Base-by-base conservation (phyloP, 2,888 invertebrate genomes). In the Macropis europaea region DNA sequence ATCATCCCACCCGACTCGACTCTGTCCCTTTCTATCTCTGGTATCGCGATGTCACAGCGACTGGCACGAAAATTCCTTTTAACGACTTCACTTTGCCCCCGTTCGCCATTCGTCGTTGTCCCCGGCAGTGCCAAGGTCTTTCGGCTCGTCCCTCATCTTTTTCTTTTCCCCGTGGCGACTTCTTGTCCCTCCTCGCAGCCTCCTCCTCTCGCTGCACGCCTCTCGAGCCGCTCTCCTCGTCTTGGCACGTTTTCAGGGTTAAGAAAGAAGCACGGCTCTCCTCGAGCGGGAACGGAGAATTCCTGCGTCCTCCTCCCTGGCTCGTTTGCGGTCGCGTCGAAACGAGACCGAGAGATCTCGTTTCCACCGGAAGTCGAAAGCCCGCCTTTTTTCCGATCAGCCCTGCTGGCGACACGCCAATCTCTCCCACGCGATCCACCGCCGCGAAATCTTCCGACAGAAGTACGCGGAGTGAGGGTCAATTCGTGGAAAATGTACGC, bases 171-270 rank as follows among this genome's bases (percentile, higher is more conserved):
- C 42, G 63, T 64, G 56, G 43, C 77, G 48, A 24, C 52, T 67
- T 52, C 66, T 70, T 57, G 24, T 54, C 19, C 43, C 30, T 36
- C 24, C 28, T 24, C 48, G 11, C 32, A 5, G 34, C 45, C 45
- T 36, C 52, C 42, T 32, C 38, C 40, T 45, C 43, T 59, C 64
- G 54, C 53, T 54, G 50, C 66, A 53, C 59, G 38, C 42, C 11
- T 15, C 60, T 62, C 61, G 71, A 61, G 54, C 26, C 45, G 38
- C 59, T 76, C 66, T 32, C 45, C n/a, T n/a, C 19, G 62, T 60
- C 74, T 77, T 79, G 81, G 81, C 79, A 79, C 66, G 69, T 72
- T 80, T 77, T 81, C 79, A 80, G 74, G 71, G 69, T 75, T 79
- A 79, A 80, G 73, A 77, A 81, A 74, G 66, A 50, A 59, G 24